Base-by-base conservation (phyloP, 2,113 vertebrate genomes). In the Oncorhynchus nerka region DNA sequence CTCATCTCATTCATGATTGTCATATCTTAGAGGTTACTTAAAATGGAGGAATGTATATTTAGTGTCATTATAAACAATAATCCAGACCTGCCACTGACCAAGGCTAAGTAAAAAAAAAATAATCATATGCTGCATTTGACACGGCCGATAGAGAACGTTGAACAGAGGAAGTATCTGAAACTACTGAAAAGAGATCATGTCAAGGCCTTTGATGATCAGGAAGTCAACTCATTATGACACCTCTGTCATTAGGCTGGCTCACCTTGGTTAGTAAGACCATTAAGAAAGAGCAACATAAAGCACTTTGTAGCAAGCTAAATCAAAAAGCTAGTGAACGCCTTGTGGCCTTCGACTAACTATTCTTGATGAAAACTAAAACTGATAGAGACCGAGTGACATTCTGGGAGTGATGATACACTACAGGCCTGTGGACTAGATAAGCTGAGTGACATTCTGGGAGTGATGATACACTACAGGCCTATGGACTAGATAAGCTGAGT, bases 1-100 rank as follows among this genome's bases (percentile, higher is more conserved):
- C 22, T 24, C 20, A 70, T 70, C 11, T 49, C 45, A 70, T 24
- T 70, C 22, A 49, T 70, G 68, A 70, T 49, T 70, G 68, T 70
- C 68, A 48, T 7, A 30, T 22, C 5, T 39, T 22, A 62, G 6
- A 22, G n/a, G 59, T 22, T n/a, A 62, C 20, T 62, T 22, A 9
- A 8, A 22, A 62, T 70, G 39, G 8, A 69, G 20, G 16, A 70
- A 70, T 22, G 22, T 24, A 45, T 69, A n/a, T 62, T 22, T n/a
- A 69, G n/a, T 39, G 32, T 20, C 28, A 66, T 61, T 7, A 61
- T n/a, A 3, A 67, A 67, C 11, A 6, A 12, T 13, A 67, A 67
- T 30, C 22, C 65, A 28, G 26, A 15, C 30, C 16, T 67, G 22
- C 26, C 24, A 67, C 26, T 19, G 4, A 19, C 51, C 51, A n/a